Conservation (phyloP, 2,888 invertebrate genomes). For the Hydriomena furcata region DNA sequence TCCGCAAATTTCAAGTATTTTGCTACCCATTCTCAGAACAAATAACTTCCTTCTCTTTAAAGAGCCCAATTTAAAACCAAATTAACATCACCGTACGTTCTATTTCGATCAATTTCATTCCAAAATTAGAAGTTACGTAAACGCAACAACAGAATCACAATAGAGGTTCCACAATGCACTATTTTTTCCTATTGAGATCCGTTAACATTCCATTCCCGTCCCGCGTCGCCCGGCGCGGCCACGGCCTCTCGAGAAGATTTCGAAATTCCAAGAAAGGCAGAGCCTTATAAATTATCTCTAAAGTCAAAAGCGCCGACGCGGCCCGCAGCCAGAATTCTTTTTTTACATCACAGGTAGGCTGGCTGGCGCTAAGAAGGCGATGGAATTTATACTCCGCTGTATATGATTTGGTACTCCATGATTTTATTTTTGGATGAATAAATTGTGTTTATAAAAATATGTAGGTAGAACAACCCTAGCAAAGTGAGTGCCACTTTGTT, state of each 20-base stretch:
- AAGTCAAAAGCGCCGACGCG: slow-evolving; percentile 83
- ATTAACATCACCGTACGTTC: slow-evolving; percentile 9
- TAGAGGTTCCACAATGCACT: slow-evolving; percentile 62
- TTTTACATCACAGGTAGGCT: slow-evolving; percentile 80
- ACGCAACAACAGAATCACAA: slow-evolving; percentile 50
- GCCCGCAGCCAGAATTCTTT: slow-evolving; percentile 77
- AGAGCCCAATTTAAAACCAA: background rate
- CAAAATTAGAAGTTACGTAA: slow-evolving; percentile 58
- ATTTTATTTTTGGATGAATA: no score
- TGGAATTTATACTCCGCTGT: slow-evolving; percentile 69
- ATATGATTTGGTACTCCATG: slow-evolving; percentile 53
- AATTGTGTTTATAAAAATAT: no score
- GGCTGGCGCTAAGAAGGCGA: slow-evolving; percentile 78
- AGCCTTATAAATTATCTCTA: slow-evolving; percentile 83
- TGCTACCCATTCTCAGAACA: background rate
- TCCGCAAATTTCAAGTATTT: background rate
- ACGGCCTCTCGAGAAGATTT: slow-evolving; percentile 75
- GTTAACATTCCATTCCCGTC: slow-evolving; percentile 79
- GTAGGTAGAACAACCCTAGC: no score
- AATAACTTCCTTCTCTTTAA: slow-evolving; percentile 1
- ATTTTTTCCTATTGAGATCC: slow-evolving; percentile 76
- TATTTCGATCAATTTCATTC: slow-evolving; percentile 44
- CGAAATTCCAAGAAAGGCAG: slow-evolving; percentile 82
- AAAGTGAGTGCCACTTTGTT: no score
- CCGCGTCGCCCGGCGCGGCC: slow-evolving; percentile 56